phyloP scores from a whole-genome alignment of 1,140 invertebrate genomes.

The Triops longicaudatus region DNA sequence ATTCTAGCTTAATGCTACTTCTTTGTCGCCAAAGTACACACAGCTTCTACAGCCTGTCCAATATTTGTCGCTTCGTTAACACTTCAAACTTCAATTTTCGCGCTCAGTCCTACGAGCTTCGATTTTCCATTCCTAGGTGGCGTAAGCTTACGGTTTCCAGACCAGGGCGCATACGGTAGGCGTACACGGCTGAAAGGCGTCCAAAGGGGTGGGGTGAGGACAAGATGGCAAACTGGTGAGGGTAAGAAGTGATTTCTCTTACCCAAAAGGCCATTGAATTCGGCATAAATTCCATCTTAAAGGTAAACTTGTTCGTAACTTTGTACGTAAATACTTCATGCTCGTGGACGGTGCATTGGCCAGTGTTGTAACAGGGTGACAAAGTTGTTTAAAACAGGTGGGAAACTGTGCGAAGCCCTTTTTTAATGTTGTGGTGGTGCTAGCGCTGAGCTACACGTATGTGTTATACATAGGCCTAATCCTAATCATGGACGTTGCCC shows the following conservation, averaged over 20 bases:
- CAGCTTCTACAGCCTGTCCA: no score
- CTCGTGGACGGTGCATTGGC: not conserved
- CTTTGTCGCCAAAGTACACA: no score
- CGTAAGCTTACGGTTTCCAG: not conserved
- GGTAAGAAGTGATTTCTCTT: conserved; percentile 15
- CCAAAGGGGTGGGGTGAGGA: conserved; percentile 13
- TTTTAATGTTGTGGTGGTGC: conserved; percentile 3
- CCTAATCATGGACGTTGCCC: conserved; percentile 8
- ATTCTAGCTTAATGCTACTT: no score
- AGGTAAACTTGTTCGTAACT: not conserved
- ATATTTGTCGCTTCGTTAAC: no score
- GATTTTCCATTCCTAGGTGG: not conserved
- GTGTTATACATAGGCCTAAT: conserved; percentile 4
- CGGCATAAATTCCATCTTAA: not conserved
- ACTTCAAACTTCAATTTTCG: not conserved
- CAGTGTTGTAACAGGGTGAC: not conserved
- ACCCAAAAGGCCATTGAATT: conserved; percentile 7
- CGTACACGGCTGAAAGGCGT: conserved; percentile 10
- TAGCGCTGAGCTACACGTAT: not conserved
- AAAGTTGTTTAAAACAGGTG: not conserved
- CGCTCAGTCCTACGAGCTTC: not conserved
- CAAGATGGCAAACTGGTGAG: conserved; percentile 14
- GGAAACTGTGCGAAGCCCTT: not conserved
- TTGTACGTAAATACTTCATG: not conserved
- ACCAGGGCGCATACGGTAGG: not conserved